These are phyloP conservation scores for Noctua comes DNA, from an alignment of 2,888 invertebrate genomes.

Conservation along the genomic window DNA sequence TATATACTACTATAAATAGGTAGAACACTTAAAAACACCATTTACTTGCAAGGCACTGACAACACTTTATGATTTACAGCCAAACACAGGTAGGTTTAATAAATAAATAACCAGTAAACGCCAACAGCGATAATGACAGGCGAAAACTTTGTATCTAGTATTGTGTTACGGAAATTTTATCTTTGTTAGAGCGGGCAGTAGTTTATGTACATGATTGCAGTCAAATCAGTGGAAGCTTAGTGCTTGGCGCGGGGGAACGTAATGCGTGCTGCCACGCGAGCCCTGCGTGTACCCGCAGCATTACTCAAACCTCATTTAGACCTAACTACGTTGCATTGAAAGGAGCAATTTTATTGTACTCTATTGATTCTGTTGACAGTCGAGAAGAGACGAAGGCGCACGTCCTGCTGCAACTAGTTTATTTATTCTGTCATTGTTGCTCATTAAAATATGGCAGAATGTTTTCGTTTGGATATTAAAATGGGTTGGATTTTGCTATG, in stretches of 20 bases:
- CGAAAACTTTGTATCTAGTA: conserved; percentile 64
- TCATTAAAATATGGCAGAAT: conserved; percentile 77
- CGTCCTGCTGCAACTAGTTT: conserved; percentile 79
- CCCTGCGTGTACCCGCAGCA: conserved; percentile 85
- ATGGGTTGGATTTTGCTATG: not conserved
- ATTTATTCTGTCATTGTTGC: conserved; percentile 80
- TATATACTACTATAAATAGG: no score
- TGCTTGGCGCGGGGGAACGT: conserved; percentile 72
- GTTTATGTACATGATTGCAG: conserved; percentile 70
- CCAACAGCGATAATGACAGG: conserved; percentile 59
- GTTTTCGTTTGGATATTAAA: conserved; percentile 56
- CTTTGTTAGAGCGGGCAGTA: conserved; percentile 58
- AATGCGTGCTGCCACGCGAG: conserved; percentile 84
- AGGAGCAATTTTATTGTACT: conserved; percentile 88
- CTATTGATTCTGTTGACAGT: conserved; percentile 88
- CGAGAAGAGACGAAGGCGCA: conserved; percentile 72
- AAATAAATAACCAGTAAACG: conserved; percentile 65
- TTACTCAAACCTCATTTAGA: conserved; percentile 90
- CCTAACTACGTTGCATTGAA: conserved; percentile 87
- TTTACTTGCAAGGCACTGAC: conserved; percentile 51
- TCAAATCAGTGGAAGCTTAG: conserved; percentile 73
- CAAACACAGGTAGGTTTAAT: conserved; percentile 56
- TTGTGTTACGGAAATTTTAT: conserved; percentile 70
- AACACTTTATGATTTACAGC: conserved; percentile 63
- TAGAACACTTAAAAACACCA: conserved; percentile 49